These are phyloP conservation scores for Silurus meridionalis DNA, from an alignment of 2,113 vertebrate genomes.

Conservation along the genomic window DNA sequence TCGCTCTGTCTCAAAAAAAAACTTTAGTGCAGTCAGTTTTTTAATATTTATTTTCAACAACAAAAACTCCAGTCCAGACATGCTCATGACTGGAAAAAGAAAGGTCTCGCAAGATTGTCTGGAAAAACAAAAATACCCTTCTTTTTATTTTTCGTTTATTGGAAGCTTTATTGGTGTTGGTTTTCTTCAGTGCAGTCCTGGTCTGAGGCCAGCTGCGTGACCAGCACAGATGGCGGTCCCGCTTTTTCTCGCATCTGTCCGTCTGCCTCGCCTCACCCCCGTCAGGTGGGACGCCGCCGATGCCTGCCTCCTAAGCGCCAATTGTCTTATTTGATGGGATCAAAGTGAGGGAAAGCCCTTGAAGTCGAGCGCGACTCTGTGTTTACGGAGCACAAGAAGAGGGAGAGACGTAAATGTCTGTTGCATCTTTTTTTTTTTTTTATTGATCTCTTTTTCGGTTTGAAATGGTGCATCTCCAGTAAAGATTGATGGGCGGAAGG, in stretches of 20 bases:
- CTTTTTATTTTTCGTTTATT: neutral
- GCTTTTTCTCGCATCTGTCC: constrained; percentile 37
- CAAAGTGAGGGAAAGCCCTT: constrained; percentile 52
- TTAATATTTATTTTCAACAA: neutral
- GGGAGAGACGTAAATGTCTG: neutral
- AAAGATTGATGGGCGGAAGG: neutral
- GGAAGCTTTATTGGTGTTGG: neutral
- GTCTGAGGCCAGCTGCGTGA: constrained; percentile 13
- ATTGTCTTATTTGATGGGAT: constrained; percentile 56
- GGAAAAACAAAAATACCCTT: constrained; percentile 2
- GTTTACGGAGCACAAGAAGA: constrained; percentile 2
- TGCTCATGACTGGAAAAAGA: constrained; percentile 6
- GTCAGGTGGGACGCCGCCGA: constrained; percentile 12
- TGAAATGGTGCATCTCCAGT: constrained; percentile 18
- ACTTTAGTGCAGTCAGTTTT: neutral
- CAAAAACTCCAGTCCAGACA: constrained; percentile 11
- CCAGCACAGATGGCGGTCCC: constrained; percentile 41
- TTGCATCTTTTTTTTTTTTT: neutral
- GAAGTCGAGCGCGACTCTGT: constrained; percentile 39
- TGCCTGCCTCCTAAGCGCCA: constrained; percentile 43
- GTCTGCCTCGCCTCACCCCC: constrained; percentile 12
- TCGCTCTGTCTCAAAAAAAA: neutral
- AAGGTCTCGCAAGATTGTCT: neutral
- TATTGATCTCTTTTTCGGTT: constrained; percentile 38
- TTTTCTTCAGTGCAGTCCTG: neutral